phyloP scores from a whole-genome alignment of 2,797 vertebrate genomes.

The Miichthys miiuy region DNA sequence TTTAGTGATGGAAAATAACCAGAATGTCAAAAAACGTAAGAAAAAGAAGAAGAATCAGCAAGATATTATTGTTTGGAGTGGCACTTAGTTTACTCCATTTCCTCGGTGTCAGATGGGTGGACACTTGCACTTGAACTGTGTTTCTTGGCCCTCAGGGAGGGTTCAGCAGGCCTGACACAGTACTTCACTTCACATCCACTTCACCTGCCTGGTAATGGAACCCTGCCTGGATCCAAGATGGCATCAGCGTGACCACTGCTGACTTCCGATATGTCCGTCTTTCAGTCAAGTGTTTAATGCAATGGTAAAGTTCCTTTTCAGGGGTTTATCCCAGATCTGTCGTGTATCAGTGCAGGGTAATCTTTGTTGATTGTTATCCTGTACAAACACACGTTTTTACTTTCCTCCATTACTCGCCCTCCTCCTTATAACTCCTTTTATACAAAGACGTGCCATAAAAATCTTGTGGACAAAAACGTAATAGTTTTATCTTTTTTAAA shows the following conservation, averaged over 20 bases:
- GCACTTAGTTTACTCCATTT: slow-evolving; percentile 53
- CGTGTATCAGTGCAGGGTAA: background rate
- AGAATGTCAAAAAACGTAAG: too few species aligned
- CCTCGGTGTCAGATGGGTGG: slow-evolving; percentile 61
- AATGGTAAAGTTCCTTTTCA: slow-evolving; percentile 48
- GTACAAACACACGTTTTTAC: slow-evolving; percentile 6
- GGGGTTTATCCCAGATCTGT: slow-evolving; percentile 21
- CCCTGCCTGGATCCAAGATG: slow-evolving; percentile 72
- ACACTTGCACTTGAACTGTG: slow-evolving; percentile 73
- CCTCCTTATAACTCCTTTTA: background rate
- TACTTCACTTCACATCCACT: slow-evolving; percentile 78
- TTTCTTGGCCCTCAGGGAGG: slow-evolving; percentile 51
- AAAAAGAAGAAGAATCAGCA: background rate
- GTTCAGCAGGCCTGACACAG: slow-evolving; percentile 68
- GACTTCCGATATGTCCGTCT: slow-evolving; percentile 61
- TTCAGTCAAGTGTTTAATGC: slow-evolving; percentile 49
- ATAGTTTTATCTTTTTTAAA: background rate
- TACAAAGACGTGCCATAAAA: background rate
- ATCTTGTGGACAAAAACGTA: background rate
- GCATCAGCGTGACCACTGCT: slow-evolving; percentile 70
- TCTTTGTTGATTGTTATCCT: slow-evolving; percentile 18
- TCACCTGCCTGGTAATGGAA: slow-evolving; percentile 70
- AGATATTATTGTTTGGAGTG: slow-evolving; percentile 2
- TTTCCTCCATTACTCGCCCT: background rate
- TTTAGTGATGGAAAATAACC: background rate